These are phyloP conservation scores for Drosophila mimetica DNA, from an alignment of 2,888 invertebrate genomes.

Conservation along the genomic window DNA sequence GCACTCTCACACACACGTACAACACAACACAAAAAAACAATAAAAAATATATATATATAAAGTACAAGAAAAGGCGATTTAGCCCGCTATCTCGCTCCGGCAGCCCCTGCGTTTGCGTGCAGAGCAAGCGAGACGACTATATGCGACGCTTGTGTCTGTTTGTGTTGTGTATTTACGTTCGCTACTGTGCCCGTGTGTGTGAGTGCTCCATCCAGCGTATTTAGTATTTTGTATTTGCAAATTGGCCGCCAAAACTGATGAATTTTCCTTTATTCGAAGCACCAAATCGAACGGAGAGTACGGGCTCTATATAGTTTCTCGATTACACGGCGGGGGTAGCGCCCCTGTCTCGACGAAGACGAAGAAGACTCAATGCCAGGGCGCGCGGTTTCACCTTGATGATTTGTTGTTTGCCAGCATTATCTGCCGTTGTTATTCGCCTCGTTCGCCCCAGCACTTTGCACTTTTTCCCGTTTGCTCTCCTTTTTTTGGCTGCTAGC, in stretches of 20 bases:
- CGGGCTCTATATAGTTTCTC: neutral
- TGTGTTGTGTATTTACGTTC: conserved; percentile 35
- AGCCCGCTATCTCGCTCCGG: conserved; percentile 26
- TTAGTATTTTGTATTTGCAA: conserved; percentile 33
- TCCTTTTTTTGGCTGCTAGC: conserved; percentile 41
- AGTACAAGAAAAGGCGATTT: conserved; percentile 26
- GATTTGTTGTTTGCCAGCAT: conserved; percentile 34
- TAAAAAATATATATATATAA: conserved; percentile 18
- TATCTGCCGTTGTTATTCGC: conserved; percentile 12
- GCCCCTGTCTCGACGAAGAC: neutral
- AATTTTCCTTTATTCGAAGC: conserved; percentile 1
- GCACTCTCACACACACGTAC: conserved; percentile 39
- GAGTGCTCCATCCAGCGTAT: conserved; percentile 39
- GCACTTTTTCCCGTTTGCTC: neutral
- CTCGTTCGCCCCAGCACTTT: conserved; percentile 2
- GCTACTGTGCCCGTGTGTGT: conserved; percentile 20
- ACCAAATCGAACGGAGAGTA: neutral
- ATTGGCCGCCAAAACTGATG: conserved; percentile 21
- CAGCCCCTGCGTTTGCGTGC: conserved; percentile 5
- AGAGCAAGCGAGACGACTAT: conserved; percentile 26
- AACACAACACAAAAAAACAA: conserved; percentile 14
- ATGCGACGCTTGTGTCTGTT: neutral
- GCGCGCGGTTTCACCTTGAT: conserved; percentile 73
- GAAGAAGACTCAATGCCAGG: conserved; percentile 57
- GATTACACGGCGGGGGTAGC: too few species aligned